Evolutionary conservation across 2,888 invertebrate species (phyloP).

Genomic region (Noctua comes): DNA sequence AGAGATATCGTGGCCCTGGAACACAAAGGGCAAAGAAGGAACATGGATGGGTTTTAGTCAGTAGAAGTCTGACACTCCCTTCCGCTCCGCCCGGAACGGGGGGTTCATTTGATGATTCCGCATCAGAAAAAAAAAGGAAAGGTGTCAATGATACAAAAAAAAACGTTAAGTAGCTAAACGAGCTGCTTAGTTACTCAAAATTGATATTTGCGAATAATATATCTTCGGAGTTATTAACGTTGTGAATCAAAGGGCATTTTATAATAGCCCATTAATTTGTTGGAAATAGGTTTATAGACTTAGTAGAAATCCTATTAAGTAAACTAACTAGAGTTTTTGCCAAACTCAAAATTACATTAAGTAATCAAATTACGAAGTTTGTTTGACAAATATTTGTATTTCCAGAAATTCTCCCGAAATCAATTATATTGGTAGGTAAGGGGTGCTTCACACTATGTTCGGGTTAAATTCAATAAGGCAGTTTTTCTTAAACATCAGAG

Average conservation of each 20-base stretch:
- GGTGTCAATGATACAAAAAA: neutral
- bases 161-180: neutral
- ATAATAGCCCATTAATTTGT: neutral
- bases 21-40: no score
- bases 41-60: no score
- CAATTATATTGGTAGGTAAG: constrained; percentile 4
- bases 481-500: neutral
- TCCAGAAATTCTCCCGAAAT: neutral
- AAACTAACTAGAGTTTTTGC: neutral
- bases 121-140: no score
- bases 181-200: constrained; percentile 7
- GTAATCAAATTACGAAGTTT: constrained; percentile 13
- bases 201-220: neutral
- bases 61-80: no score
- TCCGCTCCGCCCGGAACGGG: no score
- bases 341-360: neutral
- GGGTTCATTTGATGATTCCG: no score
- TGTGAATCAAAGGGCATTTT: constrained; percentile 16
- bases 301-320: constrained; percentile 8
- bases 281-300: constrained; percentile 7
- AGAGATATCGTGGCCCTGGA: no score
- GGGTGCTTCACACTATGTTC: neutral
- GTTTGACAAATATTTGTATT: constrained; percentile 17
- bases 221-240: neutral
- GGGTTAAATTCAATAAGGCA: neutral